These are phyloP conservation scores for Paramuricea clavata DNA, from an alignment of 92 coral and sea anemone species.

Conservation along the genomic window DNA sequence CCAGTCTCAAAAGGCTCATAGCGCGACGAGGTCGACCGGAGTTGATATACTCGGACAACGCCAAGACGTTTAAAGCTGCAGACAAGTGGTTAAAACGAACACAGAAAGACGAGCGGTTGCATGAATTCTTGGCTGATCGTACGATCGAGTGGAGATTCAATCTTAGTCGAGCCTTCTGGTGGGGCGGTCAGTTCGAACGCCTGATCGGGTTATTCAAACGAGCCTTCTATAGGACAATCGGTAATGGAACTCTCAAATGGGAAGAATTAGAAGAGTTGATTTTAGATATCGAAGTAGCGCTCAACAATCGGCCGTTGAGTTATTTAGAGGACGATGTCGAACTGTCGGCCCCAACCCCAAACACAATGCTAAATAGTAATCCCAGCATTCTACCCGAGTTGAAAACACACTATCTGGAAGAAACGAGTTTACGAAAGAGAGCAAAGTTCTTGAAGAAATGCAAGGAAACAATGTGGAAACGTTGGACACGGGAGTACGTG, in stretches of 20 bases:
- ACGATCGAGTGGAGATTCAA: too few relatives aligned
- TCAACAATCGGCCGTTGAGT: too few relatives aligned
- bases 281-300: slow-evolving; percentile 45
- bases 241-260: slow-evolving; percentile 46
- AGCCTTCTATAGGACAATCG: slow-evolving; percentile 44
- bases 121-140: slow-evolving; percentile 32
- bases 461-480: slow-evolving; percentile 58
- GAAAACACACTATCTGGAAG: slow-evolving; percentile 40
- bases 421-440: slow-evolving; percentile 44
- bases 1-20: slow-evolving; percentile 14
- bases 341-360: slow-evolving; percentile 56
- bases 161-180: slow-evolving; percentile 62
- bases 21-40: slow-evolving; percentile 50
- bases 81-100: too few relatives aligned
- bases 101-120: slow-evolving; percentile 28
- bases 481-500: slow-evolving; percentile 59
- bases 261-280: slow-evolving; percentile 50
- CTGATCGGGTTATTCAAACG: slow-evolving; percentile 53
- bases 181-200: slow-evolving; percentile 62
- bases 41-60: too few relatives aligned
- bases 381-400: slow-evolving; percentile 56
- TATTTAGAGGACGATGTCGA: slow-evolving; percentile 38
- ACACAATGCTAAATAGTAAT: slow-evolving; percentile 56
- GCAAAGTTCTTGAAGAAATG: slow-evolving; percentile 51
- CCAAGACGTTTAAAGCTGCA: too few relatives aligned